Conservation (phyloP, 2,113 vertebrate species). For the Urocitellus parryii region DNA sequence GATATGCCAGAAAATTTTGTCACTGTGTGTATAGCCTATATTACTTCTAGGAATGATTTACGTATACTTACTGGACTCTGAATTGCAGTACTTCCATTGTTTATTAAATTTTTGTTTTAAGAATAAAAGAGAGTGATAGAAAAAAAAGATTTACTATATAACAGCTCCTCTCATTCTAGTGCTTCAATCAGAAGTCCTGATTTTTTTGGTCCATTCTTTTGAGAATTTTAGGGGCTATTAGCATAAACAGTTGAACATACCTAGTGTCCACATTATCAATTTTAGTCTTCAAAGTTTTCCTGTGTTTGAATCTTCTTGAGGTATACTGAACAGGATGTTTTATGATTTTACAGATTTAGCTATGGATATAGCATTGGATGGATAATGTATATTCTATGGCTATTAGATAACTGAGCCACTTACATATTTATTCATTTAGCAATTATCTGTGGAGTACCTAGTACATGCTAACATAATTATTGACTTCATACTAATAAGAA, state of each 20-base stretch:
- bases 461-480: not conserved
- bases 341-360: not conserved
- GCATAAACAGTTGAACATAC: not conserved
- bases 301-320: not conserved
- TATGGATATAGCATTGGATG: not conserved
- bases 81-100: not conserved
- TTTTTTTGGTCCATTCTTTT: not conserved
- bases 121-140: not conserved
- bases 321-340: not conserved
- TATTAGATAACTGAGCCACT: not conserved
- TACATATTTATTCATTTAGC: not conserved
- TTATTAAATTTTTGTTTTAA: conserved; percentile 30
- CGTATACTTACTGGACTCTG: not conserved
- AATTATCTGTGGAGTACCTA: not conserved
- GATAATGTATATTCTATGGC: not conserved
- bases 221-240: not conserved
- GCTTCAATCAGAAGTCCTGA: not conserved
- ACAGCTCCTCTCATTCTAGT: not conserved
- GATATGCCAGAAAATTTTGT: not conserved
- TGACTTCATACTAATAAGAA: not conserved
- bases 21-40: not conserved
- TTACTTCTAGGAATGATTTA: not conserved
- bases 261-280: not conserved
- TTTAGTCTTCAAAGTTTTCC: not conserved
- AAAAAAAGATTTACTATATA: not conserved